Evolutionary conservation across 2,113 vertebrate species (phyloP), one percentile per base, ranked within the genome.

Genomic region (Butorides virescens): DNA sequence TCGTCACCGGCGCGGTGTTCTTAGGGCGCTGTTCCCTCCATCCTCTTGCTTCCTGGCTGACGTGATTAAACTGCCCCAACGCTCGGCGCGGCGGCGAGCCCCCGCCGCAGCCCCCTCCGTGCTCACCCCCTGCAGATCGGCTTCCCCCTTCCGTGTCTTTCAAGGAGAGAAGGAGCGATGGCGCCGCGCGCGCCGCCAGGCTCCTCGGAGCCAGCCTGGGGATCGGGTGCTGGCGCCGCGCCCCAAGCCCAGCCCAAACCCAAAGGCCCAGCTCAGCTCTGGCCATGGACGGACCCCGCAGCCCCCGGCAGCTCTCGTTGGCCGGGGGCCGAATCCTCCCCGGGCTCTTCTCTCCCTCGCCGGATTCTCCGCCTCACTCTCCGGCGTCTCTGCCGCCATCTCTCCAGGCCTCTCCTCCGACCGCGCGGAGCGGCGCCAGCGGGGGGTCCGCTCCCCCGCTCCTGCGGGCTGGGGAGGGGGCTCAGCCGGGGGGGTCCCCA

Each of bases 131-230:
- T 19, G 59, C 53, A 46, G 52, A 46, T 73, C 76, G 9, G 5
- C 86, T 84, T 68, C 78, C 70, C 92, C 39, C 5, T 70, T 46
- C 65, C 5, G 15, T 46, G 71, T 79, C 93, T 96, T 92, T 53
- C 59, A 29, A 86, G 95, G 95, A 78, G 95, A 83, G 93, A 83
- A 89, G 93, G 72, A 70, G 74, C 26, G 53, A 15, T 37, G 21
- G 66, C 78, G 94, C 92, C 63, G n/a, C 53, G 13, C 17, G 62
- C 59, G 70, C 86, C 50, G 81, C 66, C 62, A 17, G 56, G 26
- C 77, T 83, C n/a, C 65, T 65, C 47, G 6, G 50, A 14, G 19
- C 5, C 49, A 7, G 39, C 59, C 37, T 7, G 47, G 6, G 6
- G 8, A 32, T 16, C 3, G 61, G 39, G 14, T 21, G 13, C 27